Evolutionary conservation across 1,140 invertebrate species (phyloP).

Genomic region (Macrotrachela quadricornifera): DNA sequence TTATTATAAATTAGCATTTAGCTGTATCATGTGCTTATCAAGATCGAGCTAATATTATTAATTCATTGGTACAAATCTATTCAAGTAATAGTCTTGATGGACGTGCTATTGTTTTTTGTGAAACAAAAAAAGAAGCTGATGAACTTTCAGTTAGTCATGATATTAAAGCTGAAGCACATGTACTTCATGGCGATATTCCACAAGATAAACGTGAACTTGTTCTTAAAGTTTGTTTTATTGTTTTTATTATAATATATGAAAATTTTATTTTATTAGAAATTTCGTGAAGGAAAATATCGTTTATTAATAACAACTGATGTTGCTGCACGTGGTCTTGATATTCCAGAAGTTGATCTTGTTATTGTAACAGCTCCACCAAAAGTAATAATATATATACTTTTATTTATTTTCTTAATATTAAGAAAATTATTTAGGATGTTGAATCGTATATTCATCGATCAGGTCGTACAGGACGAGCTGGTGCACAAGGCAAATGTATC

Average conservation of each 20-base stretch:
- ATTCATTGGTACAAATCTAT: constrained; percentile 19
- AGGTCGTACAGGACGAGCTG: constrained; percentile 26
- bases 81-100: constrained; percentile 15
- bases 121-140: constrained; percentile 25
- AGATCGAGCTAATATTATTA: constrained; percentile 17
- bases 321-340: constrained; percentile 27
- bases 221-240: constrained; percentile 15
- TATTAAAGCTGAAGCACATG: constrained; percentile 20
- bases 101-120: constrained; percentile 24
- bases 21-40: constrained; percentile 19
- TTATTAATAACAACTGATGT: constrained; percentile 26
- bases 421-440: constrained; percentile 12
- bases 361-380: constrained; percentile 16
- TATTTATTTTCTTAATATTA: too few relatives aligned
- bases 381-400: constrained; percentile 5
- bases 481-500: constrained; percentile 21
- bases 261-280: constrained; percentile 14
- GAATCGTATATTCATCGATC: constrained; percentile 24
- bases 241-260: not conserved
- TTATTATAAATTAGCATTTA: constrained; percentile 16
- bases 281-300: constrained; percentile 20
- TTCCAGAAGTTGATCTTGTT: constrained; percentile 27
- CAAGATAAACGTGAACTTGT: constrained; percentile 15
- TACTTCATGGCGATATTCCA: constrained; percentile 11
- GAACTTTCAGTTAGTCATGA: constrained; percentile 14